Conservation (phyloP, 2,113 vertebrate genomes). For the Sinocyclocheilus anshuiensis region DNA sequence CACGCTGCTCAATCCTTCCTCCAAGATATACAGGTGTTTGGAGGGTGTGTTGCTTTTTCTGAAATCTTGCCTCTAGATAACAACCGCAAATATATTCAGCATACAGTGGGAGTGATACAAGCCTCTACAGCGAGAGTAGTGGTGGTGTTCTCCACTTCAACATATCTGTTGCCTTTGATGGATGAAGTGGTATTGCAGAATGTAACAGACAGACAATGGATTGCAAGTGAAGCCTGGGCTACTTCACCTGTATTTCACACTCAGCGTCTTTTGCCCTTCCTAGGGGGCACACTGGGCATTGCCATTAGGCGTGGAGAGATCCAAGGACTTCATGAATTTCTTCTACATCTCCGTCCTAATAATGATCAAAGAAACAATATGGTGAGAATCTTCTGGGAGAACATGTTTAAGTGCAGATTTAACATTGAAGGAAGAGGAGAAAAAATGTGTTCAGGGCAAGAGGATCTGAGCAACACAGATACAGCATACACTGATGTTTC, state of each 20-base stretch:
- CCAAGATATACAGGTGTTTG: not conserved
- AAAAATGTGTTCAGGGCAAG: constrained; percentile 63
- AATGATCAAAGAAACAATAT: constrained; percentile 53
- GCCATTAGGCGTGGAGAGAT: constrained; percentile 72
- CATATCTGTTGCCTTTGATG: constrained; percentile 59
- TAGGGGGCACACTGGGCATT: constrained; percentile 70
- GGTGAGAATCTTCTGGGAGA: constrained; percentile 68
- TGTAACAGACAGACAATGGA: constrained; percentile 55
- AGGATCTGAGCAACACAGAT: constrained; percentile 47
- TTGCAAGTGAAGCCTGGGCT: constrained; percentile 50
- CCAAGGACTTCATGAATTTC: constrained; percentile 63
- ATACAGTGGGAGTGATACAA: not conserved
- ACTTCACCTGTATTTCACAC: constrained; percentile 56
- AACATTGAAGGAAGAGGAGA: constrained; percentile 9
- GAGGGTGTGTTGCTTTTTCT: constrained; percentile 28
- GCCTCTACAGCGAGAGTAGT: constrained; percentile 24
- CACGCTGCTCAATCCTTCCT: not conserved
- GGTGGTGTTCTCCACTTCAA: constrained; percentile 48
- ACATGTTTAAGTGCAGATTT: constrained; percentile 70
- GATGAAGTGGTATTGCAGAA: constrained; percentile 59
- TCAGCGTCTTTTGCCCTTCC: constrained; percentile 54
- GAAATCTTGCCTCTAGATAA: constrained; percentile 30
- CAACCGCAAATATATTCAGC: not conserved
- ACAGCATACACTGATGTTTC: constrained; percentile 49
- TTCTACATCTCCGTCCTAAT: constrained; percentile 60